phyloP scores from a whole-genome alignment of 1,140 invertebrate species.

The Drosophila pandora region DNA sequence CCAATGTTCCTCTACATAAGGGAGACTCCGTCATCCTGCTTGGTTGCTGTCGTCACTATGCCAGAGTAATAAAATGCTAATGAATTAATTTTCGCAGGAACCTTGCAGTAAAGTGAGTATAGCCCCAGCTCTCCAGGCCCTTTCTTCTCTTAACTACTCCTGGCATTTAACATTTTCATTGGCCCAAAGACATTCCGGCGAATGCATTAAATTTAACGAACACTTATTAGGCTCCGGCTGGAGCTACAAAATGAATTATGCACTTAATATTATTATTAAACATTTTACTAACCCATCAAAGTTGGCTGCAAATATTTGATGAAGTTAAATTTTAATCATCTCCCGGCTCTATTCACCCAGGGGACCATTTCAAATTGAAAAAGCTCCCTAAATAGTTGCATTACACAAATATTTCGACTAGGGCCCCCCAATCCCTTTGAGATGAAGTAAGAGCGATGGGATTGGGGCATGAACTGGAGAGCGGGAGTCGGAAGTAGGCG shows the following conservation, averaged over 20 bases:
- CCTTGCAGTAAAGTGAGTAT: slow-evolving; percentile 50
- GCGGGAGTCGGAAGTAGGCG: slow-evolving; percentile 47
- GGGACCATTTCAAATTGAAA: slow-evolving; percentile 48
- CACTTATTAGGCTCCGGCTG: slow-evolving; percentile 47
- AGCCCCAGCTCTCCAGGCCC: neutral
- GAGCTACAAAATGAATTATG: slow-evolving; percentile 52
- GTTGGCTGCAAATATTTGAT: slow-evolving; percentile 48
- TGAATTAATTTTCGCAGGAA: slow-evolving; percentile 78
- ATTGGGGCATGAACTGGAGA: neutral
- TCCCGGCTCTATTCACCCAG: slow-evolving; percentile 13
- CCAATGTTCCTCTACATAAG: slow-evolving; percentile 5
- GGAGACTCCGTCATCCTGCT: slow-evolving; percentile 9
- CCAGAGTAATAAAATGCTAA: slow-evolving; percentile 76
- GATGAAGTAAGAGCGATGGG: neutral
- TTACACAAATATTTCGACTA: slow-evolving; percentile 44
- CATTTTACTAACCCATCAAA: slow-evolving; percentile 40
- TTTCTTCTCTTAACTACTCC: slow-evolving; percentile 4
- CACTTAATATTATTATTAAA: slow-evolving; percentile 62
- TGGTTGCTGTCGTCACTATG: slow-evolving; percentile 33
- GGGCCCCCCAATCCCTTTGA: slow-evolving; percentile 5
- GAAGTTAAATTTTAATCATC: slow-evolving; percentile 47
- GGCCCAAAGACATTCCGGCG: slow-evolving; percentile 35
- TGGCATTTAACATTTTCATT: slow-evolving; percentile 37
- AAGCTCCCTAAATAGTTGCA: slow-evolving; percentile 52
- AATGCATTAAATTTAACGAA: slow-evolving; percentile 66